phyloP scores from a whole-genome alignment of 2,888 invertebrate genomes.

The Cotesia congregata region DNA sequence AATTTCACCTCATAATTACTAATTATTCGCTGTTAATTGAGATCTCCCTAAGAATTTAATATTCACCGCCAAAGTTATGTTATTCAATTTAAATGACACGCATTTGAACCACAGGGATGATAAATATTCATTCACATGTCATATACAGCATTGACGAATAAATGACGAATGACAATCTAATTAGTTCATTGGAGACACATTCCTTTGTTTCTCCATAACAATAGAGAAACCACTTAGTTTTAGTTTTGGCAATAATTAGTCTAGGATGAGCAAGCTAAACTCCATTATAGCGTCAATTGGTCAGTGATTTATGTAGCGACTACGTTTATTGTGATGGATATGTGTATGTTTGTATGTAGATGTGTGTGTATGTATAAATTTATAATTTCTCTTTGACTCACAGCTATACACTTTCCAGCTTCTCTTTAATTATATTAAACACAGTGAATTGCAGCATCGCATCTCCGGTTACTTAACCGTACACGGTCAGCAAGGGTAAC shows the following conservation, averaged over 20 bases:
- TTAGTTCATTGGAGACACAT: too few relatives aligned
- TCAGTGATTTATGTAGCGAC: background rate
- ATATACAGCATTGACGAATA: too few relatives aligned
- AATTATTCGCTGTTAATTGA: too few relatives aligned
- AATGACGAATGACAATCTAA: too few relatives aligned
- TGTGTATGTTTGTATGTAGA: background rate
- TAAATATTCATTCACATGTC: too few relatives aligned
- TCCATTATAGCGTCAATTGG: background rate
- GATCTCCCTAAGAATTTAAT: too few relatives aligned
- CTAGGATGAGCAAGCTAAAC: background rate
- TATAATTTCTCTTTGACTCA: background rate
- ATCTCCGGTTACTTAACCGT: constrained; percentile 56
- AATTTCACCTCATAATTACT: too few relatives aligned
- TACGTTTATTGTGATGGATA: background rate
- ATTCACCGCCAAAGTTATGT: too few relatives aligned
- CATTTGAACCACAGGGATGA: too few relatives aligned
- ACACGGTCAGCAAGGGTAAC: constrained; percentile 46
- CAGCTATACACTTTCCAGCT: background rate
- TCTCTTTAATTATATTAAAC: background rate
- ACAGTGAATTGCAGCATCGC: constrained; percentile 52
- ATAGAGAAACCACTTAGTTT: background rate
- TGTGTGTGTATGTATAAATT: background rate
- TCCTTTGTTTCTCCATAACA: too few relatives aligned
- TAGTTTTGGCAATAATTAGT: background rate
- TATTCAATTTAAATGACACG: too few relatives aligned